Evolutionary conservation across 2,888 invertebrate genomes (phyloP), one percentile per base, ranked within the genome.

Genomic region (Portevinia maculata): DNA sequence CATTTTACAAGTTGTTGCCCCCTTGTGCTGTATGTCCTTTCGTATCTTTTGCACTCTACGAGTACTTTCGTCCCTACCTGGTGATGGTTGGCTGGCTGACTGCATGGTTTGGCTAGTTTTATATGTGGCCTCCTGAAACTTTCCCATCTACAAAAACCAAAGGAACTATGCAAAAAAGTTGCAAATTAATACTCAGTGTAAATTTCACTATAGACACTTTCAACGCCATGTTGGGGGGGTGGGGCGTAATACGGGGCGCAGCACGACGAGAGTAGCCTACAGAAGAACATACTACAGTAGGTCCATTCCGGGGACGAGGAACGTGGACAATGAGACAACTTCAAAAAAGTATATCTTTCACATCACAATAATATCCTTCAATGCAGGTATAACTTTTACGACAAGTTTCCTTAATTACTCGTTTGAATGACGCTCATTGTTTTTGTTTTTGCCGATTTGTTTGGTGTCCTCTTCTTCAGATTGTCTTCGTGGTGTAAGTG

Each of bases 351-450:
- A 8, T 5, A 30, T 8, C 32, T n/a, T n/a, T n/a, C 57, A 57
- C 59, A 50, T 50, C 52, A 34, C 24, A 57, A 17, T 48, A 34
- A 41, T 59, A 71, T 62, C 57, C 70, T 75, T 70, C 70, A 75
- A 71, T 83, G 71, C 71, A 76, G 70, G 76, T 76, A 79, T 79
- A 79, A 85, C 79, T 85, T 84, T 71, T 62, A 70, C 69, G 60
- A 76, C 85, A 78, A 84, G 79, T 84, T 81, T 64, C 81, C 78
- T 85, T 85, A 84, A 85, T 81, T 85, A 84, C 84, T 84, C 78
- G 73, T 84, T 85, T 79, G 73, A 74, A 74, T 79, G 53, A 67
- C 64, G 79, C 67, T 81, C 59, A 76, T 62, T 60, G 71, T 73
- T 53, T 17, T 65, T 52, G 34, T 64, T 46, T 60, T 76, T 69